phyloP scores from a whole-genome alignment of 1,140 invertebrate species.

The Brachionus calyciflorus region DNA sequence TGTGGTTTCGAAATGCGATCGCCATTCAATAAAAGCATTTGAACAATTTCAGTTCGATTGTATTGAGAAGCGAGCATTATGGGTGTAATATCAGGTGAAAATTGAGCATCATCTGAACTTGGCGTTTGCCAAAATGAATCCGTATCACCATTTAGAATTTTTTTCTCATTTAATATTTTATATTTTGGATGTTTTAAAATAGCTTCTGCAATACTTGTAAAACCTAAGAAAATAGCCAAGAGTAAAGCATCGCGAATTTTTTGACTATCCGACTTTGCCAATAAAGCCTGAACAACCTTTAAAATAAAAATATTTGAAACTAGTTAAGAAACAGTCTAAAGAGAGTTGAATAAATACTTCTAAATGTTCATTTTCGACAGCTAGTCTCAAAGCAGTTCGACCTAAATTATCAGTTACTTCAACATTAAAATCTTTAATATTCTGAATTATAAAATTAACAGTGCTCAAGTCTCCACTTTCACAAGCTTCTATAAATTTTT shows the following conservation, averaged over 20 bases:
- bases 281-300: constrained; percentile 53
- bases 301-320: too few species aligned
- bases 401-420: constrained; percentile 56
- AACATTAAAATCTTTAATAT: constrained; percentile 53
- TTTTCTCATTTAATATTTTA: constrained; percentile 45
- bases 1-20: constrained; percentile 64
- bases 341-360: constrained; percentile 49
- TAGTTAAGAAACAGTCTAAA: neutral
- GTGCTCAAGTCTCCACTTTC: constrained; percentile 48
- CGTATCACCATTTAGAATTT: constrained; percentile 21
- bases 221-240: constrained; percentile 57
- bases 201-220: constrained; percentile 57
- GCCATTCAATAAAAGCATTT: constrained; percentile 57
- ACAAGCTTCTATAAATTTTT: constrained; percentile 44
- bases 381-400: constrained; percentile 54
- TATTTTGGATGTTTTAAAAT: constrained; percentile 58
- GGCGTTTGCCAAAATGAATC: constrained; percentile 47
- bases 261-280: constrained; percentile 54
- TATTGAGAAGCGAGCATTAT: constrained; percentile 54
- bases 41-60: constrained; percentile 55
- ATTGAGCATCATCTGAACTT: constrained; percentile 50
- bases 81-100: constrained; percentile 56
- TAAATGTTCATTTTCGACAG: constrained; percentile 56
- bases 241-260: constrained; percentile 58
- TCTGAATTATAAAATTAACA: constrained; percentile 52